Evolutionary conservation across 2,113 vertebrate species (phyloP).

Genomic region (Agapornis roseicollis): DNA sequence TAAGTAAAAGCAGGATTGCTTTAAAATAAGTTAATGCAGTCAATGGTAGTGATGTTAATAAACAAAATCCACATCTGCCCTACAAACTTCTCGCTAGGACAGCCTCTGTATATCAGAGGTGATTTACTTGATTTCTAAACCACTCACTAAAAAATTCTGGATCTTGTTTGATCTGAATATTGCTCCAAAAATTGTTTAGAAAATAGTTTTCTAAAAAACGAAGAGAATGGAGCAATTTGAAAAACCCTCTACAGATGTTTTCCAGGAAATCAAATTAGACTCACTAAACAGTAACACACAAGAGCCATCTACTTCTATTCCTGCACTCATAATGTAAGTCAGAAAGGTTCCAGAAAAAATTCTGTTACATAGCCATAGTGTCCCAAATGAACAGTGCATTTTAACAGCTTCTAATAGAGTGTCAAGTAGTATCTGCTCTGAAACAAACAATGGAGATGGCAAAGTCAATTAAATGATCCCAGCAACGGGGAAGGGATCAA

Average conservation of each 20-base stretch:
- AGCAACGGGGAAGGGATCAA: neutral
- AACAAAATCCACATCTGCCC: neutral
- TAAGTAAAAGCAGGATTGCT: neutral
- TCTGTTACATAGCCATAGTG: neutral
- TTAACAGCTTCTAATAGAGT: neutral
- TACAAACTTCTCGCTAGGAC: neutral
- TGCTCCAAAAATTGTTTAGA: neutral
- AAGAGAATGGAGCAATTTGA: neutral
- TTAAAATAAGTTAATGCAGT: neutral
- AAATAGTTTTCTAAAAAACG: neutral
- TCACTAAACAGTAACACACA: neutral
- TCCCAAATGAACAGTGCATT: neutral
- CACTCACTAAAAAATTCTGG: neutral
- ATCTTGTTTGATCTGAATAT: neutral
- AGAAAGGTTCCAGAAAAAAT: neutral
- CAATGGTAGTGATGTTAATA: neutral
- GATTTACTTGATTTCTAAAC: neutral
- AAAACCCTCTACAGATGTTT: neutral
- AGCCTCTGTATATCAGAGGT: neutral
- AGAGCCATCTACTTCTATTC: neutral
- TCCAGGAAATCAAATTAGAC: neutral
- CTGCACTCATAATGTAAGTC: neutral
- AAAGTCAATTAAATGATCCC: neutral
- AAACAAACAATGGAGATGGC: neutral
- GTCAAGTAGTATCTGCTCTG: neutral